Conservation (phyloP, 2,797 vertebrate species). For the Sebastes melanostomus region DNA sequence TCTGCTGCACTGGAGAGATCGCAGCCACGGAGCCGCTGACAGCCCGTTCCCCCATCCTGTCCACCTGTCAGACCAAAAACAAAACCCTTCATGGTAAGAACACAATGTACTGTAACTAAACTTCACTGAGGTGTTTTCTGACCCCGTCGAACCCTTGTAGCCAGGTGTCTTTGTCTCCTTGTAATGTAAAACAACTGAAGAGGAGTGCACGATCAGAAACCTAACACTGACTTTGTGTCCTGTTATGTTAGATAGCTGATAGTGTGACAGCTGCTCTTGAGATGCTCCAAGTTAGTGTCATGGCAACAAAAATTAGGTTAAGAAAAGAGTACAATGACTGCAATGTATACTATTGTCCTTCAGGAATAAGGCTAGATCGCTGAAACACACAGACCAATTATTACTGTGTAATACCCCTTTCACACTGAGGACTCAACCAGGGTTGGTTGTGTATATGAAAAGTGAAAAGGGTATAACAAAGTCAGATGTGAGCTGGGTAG, state of each 20-base stretch:
- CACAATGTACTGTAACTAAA: background rate
- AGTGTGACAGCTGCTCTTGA: background rate
- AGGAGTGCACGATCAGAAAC: background rate
- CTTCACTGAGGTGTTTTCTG: background rate
- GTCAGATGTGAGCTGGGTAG: background rate
- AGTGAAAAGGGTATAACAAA: too few relatives aligned
- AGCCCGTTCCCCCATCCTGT: constrained; percentile 84
- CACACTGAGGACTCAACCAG: too few relatives aligned
- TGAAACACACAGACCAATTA: background rate
- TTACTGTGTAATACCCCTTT: background rate
- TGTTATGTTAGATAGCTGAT: background rate
- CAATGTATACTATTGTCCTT: background rate
- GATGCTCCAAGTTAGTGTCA: background rate
- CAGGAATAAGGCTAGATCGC: background rate
- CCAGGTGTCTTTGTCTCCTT: background rate
- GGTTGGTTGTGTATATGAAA: too few relatives aligned
- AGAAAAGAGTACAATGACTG: background rate
- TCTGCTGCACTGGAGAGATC: constrained; percentile 95
- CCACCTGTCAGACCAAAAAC: constrained; percentile 67
- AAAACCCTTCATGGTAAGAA: background rate
- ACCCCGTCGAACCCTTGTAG: background rate
- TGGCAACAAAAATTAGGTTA: background rate
- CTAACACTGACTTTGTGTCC: background rate
- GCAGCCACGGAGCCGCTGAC: constrained; percentile 56
- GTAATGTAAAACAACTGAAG: constrained; percentile 17